Percentiles rank a stretch among this genome's conserved stretches.
Evolutionary conservation across 2,797 vertebrate species (phyloP).

Genomic region (Dromococcyx pavoninus): DNA sequence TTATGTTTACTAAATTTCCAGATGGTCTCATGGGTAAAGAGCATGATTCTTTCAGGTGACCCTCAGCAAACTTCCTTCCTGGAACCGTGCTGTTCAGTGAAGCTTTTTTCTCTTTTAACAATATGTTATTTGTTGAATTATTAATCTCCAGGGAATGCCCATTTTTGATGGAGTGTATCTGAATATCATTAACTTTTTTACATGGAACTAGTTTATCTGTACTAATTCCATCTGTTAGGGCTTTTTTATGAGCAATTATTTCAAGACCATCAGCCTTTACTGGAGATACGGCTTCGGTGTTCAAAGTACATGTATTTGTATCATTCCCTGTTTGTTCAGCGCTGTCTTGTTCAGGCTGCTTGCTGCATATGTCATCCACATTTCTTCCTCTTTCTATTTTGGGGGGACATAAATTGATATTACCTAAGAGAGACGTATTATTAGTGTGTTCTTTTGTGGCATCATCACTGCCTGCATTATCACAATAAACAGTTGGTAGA

Average conservation of each 20-base stretch:
- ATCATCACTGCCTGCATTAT: background rate
- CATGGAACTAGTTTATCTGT: slow-evolving; percentile 14
- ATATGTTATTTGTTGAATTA: slow-evolving; percentile 39
- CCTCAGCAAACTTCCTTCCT: slow-evolving; percentile 65
- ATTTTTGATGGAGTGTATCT: slow-evolving; percentile 23
- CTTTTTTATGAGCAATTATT: background rate
- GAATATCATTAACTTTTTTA: slow-evolving; percentile 28
- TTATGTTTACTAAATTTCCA: slow-evolving; percentile 68
- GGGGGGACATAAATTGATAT: background rate
- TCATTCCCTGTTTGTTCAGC: background rate
- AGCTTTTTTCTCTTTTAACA: slow-evolving; percentile 61
- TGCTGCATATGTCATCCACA: background rate
- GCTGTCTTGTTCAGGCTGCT: background rate
- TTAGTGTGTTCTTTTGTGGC: slow-evolving; percentile 16
- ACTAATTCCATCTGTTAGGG: background rate
- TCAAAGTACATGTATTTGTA: background rate
- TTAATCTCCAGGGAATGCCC: slow-evolving; percentile 20
- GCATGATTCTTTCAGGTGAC: slow-evolving; percentile 64
- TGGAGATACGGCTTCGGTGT: background rate
- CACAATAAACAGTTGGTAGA: background rate
- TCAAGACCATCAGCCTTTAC: slow-evolving; percentile 7
- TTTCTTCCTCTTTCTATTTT: background rate
- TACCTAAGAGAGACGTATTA: background rate
- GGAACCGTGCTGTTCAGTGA: slow-evolving; percentile 37
- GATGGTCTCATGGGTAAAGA: slow-evolving; percentile 65